Base-by-base conservation (phyloP, 2,888 invertebrate genomes). In the Ochropacha duplaris region DNA sequence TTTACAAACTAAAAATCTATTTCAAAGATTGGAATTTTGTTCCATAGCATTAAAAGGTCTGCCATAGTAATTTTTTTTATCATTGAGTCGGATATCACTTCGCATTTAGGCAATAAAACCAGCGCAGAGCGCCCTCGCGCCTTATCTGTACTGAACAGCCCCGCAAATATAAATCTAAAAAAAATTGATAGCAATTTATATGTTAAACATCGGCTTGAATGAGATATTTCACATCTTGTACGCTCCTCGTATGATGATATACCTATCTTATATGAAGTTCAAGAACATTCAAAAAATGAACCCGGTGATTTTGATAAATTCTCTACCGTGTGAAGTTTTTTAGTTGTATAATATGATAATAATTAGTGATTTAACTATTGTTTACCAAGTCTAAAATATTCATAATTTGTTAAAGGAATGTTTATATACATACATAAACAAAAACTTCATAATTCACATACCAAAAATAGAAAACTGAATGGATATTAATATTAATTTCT, bases 181-280 rank as follows among this genome's bases (percentile, higher is more conserved):
- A 44, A 88, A 87, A 88, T 84, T 86, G 83, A 88, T 87, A 86
- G 83, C 87, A 88, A 88, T 90, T 89, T 90, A 89, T 90, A 90
- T 88, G 90, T 87, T 86, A 89, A 90, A 84, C 88, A 88, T 84
- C 80, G 81, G 75, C 72, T 77, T 78, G 82, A 87, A 81, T 86
- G 82, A 88, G 86, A 87, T 88, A 83, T 86, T 85, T 75, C 76
- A 76, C 81, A 78, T 78, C 79, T 81, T 81, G 71, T 79, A 71
- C 75, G 78, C 73, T 78, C 73, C 72, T 75, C 52, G 74, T 72
- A 73, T 76, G 74, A 74, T 76, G 74, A 74, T 82, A 76, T 76
- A 52, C 31, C 22, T 31, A 52, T 52, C 28, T 31, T 22, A 67
- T 65, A 65, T 69, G 64, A 59, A 64, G 56, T 60, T 49, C 60